Evolutionary conservation across 64 coral and sea anemone genomes (phyloP).

Genomic region (Montipora capricornis): DNA sequence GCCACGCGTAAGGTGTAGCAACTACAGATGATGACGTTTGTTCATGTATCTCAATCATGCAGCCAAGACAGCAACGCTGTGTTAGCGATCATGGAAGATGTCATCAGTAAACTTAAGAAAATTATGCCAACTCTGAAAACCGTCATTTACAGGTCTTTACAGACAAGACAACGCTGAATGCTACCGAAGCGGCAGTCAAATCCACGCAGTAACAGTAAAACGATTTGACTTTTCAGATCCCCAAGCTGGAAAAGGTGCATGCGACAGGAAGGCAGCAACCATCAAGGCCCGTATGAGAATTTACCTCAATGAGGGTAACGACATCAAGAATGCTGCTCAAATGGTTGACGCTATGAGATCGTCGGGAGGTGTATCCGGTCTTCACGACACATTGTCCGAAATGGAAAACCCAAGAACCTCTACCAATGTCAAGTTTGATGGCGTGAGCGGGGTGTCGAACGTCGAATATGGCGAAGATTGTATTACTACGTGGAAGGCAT

Average conservation of each 20-base stretch:
- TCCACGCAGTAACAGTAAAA: slow-evolving; percentile 39
- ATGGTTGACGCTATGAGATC: background rate
- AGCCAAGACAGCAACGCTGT: slow-evolving; percentile 38
- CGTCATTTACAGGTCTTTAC: background rate
- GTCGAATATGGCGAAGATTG: slow-evolving; percentile 7
- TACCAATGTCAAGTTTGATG: slow-evolving; percentile 25
- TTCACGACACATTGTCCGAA: background rate
- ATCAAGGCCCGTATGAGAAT: slow-evolving; percentile 26
- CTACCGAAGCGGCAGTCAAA: background rate
- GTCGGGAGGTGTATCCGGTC: background rate
- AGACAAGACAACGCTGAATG: slow-evolving; percentile 54
- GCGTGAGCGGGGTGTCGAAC: background rate
- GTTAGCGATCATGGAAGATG: slow-evolving; percentile 24
- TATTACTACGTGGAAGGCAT: background rate
- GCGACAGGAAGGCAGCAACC: slow-evolving; percentile 40
- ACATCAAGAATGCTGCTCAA: slow-evolving; percentile 6
- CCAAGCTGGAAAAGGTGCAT: slow-evolving; percentile 41
- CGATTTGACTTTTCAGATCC: slow-evolving; percentile 58
- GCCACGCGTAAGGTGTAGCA: background rate
- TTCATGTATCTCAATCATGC: slow-evolving; percentile 30
- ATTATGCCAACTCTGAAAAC: slow-evolving; percentile 41
- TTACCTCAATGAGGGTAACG: slow-evolving; percentile 17
- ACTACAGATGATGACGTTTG: slow-evolving; percentile 43
- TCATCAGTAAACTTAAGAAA: slow-evolving; percentile 37
- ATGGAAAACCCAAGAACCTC: background rate